Conservation (phyloP, 2,797 vertebrate species). For the Catostomus latipinnis region DNA sequence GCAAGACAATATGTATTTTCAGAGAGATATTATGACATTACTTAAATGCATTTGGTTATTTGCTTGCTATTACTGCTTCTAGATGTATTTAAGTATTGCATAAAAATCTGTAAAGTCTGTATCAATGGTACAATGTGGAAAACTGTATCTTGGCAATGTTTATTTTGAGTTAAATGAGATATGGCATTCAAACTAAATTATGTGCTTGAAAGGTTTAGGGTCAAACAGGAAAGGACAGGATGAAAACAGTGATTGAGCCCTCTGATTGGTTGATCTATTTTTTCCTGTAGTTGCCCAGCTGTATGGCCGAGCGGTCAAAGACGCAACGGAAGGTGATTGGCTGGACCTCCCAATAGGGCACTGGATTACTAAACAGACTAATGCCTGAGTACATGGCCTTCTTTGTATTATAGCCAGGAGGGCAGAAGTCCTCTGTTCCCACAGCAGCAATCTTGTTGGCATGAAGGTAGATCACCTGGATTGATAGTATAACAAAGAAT, state of each 20-base stretch:
- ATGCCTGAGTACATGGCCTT: constrained; percentile 96
- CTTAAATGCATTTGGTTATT: constrained; percentile 43
- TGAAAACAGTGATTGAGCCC: constrained; percentile 41
- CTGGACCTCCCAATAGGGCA: constrained; percentile 96
- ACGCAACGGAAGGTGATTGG: constrained; percentile 96
- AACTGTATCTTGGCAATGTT: background rate
- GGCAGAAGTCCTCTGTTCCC: constrained; percentile 94
- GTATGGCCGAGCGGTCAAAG: constrained; percentile 94
- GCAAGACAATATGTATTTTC: constrained; percentile 48
- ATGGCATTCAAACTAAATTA: constrained; percentile 54
- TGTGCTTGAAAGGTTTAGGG: constrained; percentile 29
- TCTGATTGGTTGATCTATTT: constrained; percentile 72
- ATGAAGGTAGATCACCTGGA: constrained; percentile 96
- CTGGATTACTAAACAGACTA: constrained; percentile 97
- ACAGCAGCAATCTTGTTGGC: constrained; percentile 92
- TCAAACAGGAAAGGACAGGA: constrained; percentile 20
- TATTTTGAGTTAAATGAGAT: constrained; percentile 43
- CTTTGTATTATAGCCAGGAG: constrained; percentile 92
- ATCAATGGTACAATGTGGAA: constrained; percentile 9
- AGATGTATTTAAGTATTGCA: constrained; percentile 20
- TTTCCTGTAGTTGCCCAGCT: constrained; percentile 99
- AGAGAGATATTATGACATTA: constrained; percentile 17
- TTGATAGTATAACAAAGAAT: constrained; percentile 26
- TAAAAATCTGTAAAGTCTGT: constrained; percentile 27
- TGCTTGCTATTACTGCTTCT: constrained; percentile 9